Conservation (phyloP, 2,888 invertebrate species). For the Agonum fuliginosum region DNA sequence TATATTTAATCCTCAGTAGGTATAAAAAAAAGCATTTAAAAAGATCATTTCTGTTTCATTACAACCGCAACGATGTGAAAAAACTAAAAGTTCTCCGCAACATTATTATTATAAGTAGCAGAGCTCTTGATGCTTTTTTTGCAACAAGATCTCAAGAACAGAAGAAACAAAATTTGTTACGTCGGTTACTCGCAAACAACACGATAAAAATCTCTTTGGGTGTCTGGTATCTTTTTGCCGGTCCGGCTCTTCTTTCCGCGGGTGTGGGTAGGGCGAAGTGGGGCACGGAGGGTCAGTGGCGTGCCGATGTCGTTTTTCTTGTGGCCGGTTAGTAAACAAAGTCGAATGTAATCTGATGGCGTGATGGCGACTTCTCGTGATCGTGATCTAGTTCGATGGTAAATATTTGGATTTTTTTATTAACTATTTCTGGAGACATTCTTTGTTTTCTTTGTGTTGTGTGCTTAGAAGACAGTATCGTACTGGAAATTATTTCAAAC, state of each 20-base stretch:
- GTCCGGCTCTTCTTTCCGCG: background rate
- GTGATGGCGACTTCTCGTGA: slow-evolving; percentile 52
- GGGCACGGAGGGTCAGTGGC: slow-evolving; percentile 3
- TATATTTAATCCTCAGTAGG: no score
- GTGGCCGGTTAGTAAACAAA: slow-evolving; percentile 28
- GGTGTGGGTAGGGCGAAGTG: background rate
- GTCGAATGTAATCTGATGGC: slow-evolving; percentile 49
- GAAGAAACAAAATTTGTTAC: slow-evolving; percentile 7
- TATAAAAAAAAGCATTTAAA: no score
- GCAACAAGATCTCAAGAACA: background rate
- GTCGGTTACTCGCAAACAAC: slow-evolving; percentile 10
- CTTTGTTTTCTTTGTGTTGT: slow-evolving; percentile 12
- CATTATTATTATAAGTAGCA: background rate
- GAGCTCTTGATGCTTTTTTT: background rate
- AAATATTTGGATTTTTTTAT: slow-evolving; percentile 51
- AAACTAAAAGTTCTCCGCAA: no score
- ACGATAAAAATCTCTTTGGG: slow-evolving; percentile 39
- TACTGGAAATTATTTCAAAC: background rate
- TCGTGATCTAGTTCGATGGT: slow-evolving; percentile 40
- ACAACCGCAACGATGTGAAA: no score
- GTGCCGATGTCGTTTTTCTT: slow-evolving; percentile 43
- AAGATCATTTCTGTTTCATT: no score
- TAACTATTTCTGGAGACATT: slow-evolving; percentile 30
- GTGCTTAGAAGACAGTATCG: slow-evolving; percentile 4
- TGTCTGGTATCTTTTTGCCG: background rate